A percentile compares a stretch with the other conserved stretches of the same genome.
phyloP scores from a whole-genome alignment of 2,888 invertebrate species.

The Neoscelio sp. region DNA sequence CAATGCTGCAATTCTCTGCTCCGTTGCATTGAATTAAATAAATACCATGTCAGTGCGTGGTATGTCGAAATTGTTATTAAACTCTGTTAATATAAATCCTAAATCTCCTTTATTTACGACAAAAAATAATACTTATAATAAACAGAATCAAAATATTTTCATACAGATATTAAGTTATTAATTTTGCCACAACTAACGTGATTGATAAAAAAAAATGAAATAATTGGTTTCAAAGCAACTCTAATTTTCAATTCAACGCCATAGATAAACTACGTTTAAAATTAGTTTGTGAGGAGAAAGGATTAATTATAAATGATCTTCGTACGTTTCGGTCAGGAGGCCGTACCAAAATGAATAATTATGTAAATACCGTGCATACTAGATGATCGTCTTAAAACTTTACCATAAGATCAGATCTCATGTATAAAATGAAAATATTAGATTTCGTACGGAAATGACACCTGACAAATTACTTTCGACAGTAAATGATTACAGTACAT shows the following conservation, averaged over 20 bases:
- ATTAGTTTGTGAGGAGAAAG: constrained; percentile 46
- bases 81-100: no score
- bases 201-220: not conserved
- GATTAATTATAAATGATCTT: constrained; percentile 53
- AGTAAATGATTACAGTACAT: no score
- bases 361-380: constrained; percentile 40
- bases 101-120: no score
- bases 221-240: constrained; percentile 14
- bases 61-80: no score
- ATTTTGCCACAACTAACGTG: no score
- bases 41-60: no score
- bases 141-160: no score
- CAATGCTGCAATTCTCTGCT: no score
- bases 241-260: constrained; percentile 25
- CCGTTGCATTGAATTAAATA: no score
- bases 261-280: constrained; percentile 40
- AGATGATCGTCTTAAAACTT: constrained; percentile 32
- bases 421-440: constrained; percentile 33
- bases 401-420: constrained; percentile 32
- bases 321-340: constrained; percentile 46
- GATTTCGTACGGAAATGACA: constrained; percentile 31
- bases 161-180: no score
- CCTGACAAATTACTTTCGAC: constrained; percentile 28
- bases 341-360: constrained; percentile 54
- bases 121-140: no score